phyloP scores from a whole-genome alignment of 2,113 vertebrate genomes.

The Illadopsis cleaveri region DNA sequence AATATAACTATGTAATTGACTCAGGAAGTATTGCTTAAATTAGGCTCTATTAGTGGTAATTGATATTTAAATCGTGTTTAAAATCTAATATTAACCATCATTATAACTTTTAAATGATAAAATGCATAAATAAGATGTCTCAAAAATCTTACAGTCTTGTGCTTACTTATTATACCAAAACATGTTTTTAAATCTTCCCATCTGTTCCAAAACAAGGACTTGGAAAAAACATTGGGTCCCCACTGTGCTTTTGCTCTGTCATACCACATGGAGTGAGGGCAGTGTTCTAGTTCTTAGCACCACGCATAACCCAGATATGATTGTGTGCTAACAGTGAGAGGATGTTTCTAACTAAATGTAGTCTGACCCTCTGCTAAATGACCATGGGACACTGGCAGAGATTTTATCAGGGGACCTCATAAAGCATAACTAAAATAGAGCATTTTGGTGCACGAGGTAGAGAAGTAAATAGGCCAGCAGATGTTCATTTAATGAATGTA shows the following conservation, averaged over 20 bases:
- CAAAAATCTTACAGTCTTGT: neutral
- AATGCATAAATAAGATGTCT: neutral
- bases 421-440: neutral
- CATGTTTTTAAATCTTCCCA: neutral
- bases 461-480: neutral
- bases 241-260: neutral
- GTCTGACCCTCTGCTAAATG: neutral
- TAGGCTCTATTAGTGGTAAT: neutral
- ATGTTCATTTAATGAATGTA: neutral
- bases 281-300: neutral
- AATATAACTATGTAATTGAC: neutral
- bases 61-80: neutral
- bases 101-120: neutral
- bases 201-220: neutral
- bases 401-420: neutral
- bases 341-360: neutral
- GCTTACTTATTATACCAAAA: neutral
- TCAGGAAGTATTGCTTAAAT: neutral
- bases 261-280: neutral
- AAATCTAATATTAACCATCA: neutral
- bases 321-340: too few species aligned
- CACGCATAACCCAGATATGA: neutral
- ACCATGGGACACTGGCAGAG: neutral
- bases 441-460: neutral
- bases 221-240: neutral